Conservation (phyloP, 2,888 invertebrate genomes). For the Xestia sexstrigata region DNA sequence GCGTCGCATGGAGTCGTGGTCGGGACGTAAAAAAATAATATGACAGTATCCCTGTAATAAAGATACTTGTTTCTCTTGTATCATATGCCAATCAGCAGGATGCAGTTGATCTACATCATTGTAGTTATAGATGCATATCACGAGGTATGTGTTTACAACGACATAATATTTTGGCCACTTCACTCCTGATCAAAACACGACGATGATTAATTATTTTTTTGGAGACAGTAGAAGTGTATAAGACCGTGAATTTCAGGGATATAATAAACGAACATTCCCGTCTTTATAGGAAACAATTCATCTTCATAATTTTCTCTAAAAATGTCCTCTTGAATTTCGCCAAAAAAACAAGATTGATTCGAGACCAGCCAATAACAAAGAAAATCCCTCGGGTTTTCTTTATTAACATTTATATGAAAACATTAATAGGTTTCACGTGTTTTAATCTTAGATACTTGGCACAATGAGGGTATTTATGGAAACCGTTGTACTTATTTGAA, state of each 20-base stretch:
- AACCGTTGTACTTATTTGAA: constrained; percentile 63
- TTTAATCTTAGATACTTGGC: constrained; percentile 70
- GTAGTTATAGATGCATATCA: too few relatives aligned
- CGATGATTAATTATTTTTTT: not conserved
- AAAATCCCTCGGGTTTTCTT: constrained; percentile 74
- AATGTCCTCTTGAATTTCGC: constrained; percentile 43
- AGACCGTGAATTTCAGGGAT: not conserved
- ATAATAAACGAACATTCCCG: not conserved
- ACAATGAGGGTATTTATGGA: constrained; percentile 64
- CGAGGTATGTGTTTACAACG: too few relatives aligned
- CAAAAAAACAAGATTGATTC: constrained; percentile 78
- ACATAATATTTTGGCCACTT: not conserved
- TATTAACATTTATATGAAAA: constrained; percentile 85
- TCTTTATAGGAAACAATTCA: not conserved
- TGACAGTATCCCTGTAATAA: not conserved
- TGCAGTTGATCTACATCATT: not conserved
- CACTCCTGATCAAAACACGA: not conserved
- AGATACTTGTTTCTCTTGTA: not conserved
- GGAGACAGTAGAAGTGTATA: not conserved
- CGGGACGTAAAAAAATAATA: not conserved
- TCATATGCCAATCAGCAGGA: not conserved
- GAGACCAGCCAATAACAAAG: constrained; percentile 72
- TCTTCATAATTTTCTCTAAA: constrained; percentile 55
- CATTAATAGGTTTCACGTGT: constrained; percentile 76
- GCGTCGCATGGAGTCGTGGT: not conserved